Base-by-base conservation (phyloP, 1,140 invertebrate species). In the Hylaeus volcanicus region DNA sequence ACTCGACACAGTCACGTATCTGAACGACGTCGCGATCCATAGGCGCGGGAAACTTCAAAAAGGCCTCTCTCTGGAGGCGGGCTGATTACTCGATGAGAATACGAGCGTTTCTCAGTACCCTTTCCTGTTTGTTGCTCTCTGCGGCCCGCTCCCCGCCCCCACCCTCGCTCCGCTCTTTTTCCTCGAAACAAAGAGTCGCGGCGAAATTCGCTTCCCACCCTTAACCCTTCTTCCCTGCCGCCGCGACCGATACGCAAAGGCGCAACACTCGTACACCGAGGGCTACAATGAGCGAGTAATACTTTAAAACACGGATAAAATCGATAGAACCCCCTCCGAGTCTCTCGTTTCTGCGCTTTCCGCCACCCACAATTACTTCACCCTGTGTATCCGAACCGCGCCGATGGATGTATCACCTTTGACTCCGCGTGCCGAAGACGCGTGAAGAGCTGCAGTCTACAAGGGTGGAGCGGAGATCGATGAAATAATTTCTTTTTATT, bases 71-170 rank as follows among this genome's bases (percentile, higher is more conserved):
- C 78, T 70, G 74, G 78, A 86, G 84, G 77, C 73, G 51, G 84
- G 39, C 78, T 86, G 83, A 86, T 86, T 85, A 81, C 84, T 79
- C 70, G 70, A 79, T 55, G 84, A 81, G 84, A 85, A 85, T 84
- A 85, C 70, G 78, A 85, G 56, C 84, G 73, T 81, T 84, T 74
- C 58, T 63, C 83, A 53, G 73, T 85, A 85, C 60, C 84, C 83
- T 75, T 81, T 83, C 70, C 55, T 74, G 72, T 86, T 81, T 77
- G 56, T 85, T 58, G 41, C 63, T 76, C 39, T 45, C 68, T 53
- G 26, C 48, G 75, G 9, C 43, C 70, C 26, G 26, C 72, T 51
- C 43, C 58, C 71, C 51, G 61, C 39, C 37, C 39, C 15, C 37
- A 39, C 48, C 53, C 26, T 26, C 26, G 26, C 26, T 26, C 26